These are phyloP conservation scores for Leptura quadrifasciata DNA, from an alignment of 2,888 invertebrate genomes.

Conservation along the genomic window DNA sequence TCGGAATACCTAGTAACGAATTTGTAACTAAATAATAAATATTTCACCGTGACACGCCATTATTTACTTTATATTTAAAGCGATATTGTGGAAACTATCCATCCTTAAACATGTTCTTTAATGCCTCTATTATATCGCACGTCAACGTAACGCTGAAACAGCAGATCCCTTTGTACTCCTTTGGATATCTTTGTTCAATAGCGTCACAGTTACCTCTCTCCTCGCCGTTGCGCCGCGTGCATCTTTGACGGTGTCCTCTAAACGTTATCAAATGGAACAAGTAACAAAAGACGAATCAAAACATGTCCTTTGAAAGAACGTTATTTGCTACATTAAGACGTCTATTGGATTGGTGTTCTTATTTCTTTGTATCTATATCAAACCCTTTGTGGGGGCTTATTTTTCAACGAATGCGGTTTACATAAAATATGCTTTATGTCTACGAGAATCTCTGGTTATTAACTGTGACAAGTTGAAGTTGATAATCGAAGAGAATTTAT, in stretches of 20 bases:
- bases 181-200: conserved; percentile 27
- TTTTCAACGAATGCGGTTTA: not conserved
- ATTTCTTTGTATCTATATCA: conserved; percentile 12
- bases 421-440: not conserved
- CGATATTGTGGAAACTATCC: conserved; percentile 1
- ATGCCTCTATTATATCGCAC: conserved; percentile 18
- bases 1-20: not conserved
- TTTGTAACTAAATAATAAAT: conserved; percentile 16
- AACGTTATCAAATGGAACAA: conserved; percentile 32
- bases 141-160: conserved; percentile 29
- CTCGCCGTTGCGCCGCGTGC: conserved; percentile 8
- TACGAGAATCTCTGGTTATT: too few species aligned
- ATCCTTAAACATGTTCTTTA: conserved; percentile 15
- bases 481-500: too few species aligned
- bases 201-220: conserved; percentile 23
- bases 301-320: conserved; percentile 31
- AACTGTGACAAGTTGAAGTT: too few species aligned
- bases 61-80: conserved; percentile 26
- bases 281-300: conserved; percentile 27
- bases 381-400: not conserved
- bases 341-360: conserved; percentile 18
- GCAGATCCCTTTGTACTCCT: conserved; percentile 26
- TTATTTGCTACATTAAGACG: conserved; percentile 15
- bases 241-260: conserved; percentile 29
- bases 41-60: conserved; percentile 5